Conservation (phyloP, 2,888 invertebrate genomes). For the Ptychoptera albimana region DNA sequence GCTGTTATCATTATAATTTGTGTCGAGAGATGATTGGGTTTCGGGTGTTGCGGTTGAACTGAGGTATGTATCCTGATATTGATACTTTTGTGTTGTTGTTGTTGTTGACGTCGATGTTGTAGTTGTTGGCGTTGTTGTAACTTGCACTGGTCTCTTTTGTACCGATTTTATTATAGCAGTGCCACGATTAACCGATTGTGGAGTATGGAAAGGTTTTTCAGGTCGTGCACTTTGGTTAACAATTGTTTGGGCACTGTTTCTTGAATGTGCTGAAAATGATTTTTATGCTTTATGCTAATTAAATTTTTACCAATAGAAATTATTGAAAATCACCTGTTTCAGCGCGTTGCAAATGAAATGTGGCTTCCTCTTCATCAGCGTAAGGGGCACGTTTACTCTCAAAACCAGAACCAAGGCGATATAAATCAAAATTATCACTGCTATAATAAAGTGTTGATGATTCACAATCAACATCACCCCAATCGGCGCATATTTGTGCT, state of each 20-base stretch:
- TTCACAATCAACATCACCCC: conserved; percentile 80
- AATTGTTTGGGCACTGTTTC: conserved; percentile 25
- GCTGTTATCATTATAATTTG: too few relatives aligned
- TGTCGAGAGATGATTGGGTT: conserved; percentile 4
- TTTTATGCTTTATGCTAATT: not conserved
- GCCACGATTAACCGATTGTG: too few relatives aligned
- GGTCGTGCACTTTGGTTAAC: conserved; percentile 24
- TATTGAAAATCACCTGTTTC: conserved; percentile 36
- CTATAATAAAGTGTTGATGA: conserved; percentile 62
- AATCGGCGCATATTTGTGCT: conserved; percentile 81
- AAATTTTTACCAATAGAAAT: not conserved
- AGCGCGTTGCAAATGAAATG: conserved; percentile 55
- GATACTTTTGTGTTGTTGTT: conserved; percentile 16
- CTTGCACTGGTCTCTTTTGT: too few relatives aligned
- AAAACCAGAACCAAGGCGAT: conserved; percentile 61
- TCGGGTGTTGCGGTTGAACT: conserved; percentile 22
- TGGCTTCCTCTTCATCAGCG: conserved; percentile 49
- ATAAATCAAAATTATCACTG: conserved; percentile 75
- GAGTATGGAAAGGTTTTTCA: conserved; percentile 9
- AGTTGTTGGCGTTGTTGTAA: conserved; percentile 15
- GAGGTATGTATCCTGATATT: conserved; percentile 11
- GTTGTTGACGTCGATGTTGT: conserved; percentile 11
- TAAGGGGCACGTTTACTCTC: conserved; percentile 47
- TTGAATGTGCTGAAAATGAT: not conserved
- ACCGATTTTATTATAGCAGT: too few relatives aligned